Base-by-base conservation (phyloP, 1,140 invertebrate genomes). In the Frieseomelitta varia region DNA sequence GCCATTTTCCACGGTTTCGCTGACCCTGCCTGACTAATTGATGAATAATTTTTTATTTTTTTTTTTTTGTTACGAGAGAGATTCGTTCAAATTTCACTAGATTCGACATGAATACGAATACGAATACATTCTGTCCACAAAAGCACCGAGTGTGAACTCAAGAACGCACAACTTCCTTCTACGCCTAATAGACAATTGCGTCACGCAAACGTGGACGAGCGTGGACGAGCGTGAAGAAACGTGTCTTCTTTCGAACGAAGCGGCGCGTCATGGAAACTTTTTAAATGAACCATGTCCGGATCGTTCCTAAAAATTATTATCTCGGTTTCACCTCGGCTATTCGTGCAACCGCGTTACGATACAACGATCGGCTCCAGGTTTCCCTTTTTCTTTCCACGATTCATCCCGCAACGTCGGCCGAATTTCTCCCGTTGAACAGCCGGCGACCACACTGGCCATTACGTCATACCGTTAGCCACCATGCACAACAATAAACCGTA, bases 401-500 rank as follows among this genome's bases (percentile, higher is more conserved):
- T 69, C 63, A 39, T n/a, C 24, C 30, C 27, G 27, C 4, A 69
- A 12, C 17, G 1, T n/a, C n/a, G n/a, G n/a, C 53, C 75, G 81
- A 72, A 79, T 79, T 51, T 77, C 53, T 21, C 47, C 27, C 19
- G 27, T 47, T 53, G 47, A 56, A 34, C 34, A 8, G 56, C 76
- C 6, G 30, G 53, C 75, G 77, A 34, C 51, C 61, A 83, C 84
- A 84, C 88, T 84, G 75, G 63, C 65, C 56, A 63, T 87, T 90
- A 81, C 88, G 75, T 86, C 87, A 89, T n/a, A 79, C 72, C 56
- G 88, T 89, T 82, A 87, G 85, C 74, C 78, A 87, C 79, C 85
- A 63, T 86, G 74, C 73, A 83, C 80, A 85, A 81, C 84, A 63
- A 86, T 72, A 47, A 47, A 86, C 85, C 81, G 74, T 71, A 83